Percentiles rank a stretch among this genome's conserved stretches.
Conservation (phyloP, 2,888 invertebrate species). For the Chalcosyrphus nemorum region DNA sequence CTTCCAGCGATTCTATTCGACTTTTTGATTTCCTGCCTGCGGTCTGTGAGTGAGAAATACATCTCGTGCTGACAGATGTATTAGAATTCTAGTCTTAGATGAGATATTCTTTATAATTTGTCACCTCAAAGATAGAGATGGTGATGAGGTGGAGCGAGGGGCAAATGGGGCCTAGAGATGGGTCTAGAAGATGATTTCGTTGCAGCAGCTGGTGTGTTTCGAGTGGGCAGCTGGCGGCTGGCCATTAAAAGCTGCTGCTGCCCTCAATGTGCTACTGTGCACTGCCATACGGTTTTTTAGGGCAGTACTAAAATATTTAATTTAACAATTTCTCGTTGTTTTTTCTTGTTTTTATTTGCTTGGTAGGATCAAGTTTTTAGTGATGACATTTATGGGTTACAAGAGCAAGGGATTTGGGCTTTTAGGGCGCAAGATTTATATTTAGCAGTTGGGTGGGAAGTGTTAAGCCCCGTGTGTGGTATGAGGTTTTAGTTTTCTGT, state of each 20-base stretch:
- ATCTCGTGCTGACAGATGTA: slow-evolving; percentile 34
- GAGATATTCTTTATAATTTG: slow-evolving; percentile 35
- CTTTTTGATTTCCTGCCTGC: slow-evolving; percentile 17
- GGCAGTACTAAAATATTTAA: slow-evolving; percentile 48
- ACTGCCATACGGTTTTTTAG: slow-evolving; percentile 24
- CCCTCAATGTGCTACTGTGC: slow-evolving; percentile 53
- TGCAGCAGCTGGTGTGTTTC: slow-evolving; percentile 47
- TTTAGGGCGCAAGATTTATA: slow-evolving; percentile 40
- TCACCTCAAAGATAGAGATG: slow-evolving; percentile 22
- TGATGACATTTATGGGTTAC: slow-evolving; percentile 64
- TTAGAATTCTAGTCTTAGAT: not conserved
- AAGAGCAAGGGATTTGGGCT: slow-evolving; percentile 57
- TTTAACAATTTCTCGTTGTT: slow-evolving; percentile 20
- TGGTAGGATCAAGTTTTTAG: slow-evolving; percentile 5
- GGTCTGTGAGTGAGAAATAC: not conserved
- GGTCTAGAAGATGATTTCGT: not conserved
- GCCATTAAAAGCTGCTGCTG: slow-evolving; percentile 48
- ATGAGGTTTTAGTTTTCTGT: not conserved
- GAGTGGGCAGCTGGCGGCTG: slow-evolving; percentile 48
- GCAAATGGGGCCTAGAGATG: not conserved
- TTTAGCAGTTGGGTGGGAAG: slow-evolving; percentile 17
- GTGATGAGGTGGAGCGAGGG: not conserved
- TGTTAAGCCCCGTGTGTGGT: not conserved
- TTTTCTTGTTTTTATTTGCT: slow-evolving; percentile 2
- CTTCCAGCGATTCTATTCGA: slow-evolving; percentile 15